Conservation (phyloP, 2,797 vertebrate species). For the Natrix natrix region DNA sequence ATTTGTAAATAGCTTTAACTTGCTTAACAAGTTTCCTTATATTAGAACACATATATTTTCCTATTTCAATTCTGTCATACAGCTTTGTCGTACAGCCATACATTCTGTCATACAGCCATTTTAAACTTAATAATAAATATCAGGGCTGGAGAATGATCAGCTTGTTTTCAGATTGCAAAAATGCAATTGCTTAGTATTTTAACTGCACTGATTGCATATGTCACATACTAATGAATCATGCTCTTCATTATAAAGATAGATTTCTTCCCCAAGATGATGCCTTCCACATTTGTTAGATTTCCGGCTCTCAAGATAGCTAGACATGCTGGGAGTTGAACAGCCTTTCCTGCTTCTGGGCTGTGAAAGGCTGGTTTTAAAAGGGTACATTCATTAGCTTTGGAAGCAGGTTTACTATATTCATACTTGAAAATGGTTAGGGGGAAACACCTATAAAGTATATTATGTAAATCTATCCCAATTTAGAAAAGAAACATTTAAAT, state of each 20-base stretch:
- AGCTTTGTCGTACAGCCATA: conserved; percentile 11
- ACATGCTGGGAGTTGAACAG: background rate
- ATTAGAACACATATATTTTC: conserved; percentile 24
- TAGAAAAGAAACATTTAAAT: background rate
- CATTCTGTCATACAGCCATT: too few species aligned
- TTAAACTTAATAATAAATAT: too few species aligned
- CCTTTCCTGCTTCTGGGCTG: background rate
- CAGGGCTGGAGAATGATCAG: background rate
- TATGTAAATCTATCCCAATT: background rate
- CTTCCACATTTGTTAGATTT: background rate
- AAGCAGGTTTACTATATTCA: background rate
- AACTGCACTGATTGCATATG: background rate
- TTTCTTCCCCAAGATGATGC: background rate
- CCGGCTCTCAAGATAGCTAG: background rate
- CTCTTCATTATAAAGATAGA: background rate
- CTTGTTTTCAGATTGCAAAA: background rate
- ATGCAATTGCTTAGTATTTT: background rate
- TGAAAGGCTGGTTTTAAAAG: background rate
- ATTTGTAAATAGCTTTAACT: conserved; percentile 11
- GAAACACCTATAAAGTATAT: background rate
- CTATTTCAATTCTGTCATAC: conserved; percentile 52
- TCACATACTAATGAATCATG: background rate
- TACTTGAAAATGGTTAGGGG: background rate
- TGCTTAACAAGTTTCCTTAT: conserved; percentile 43
- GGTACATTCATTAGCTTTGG: background rate